A percentile compares a stretch with the other conserved stretches of the same genome.
phyloP scores from a whole-genome alignment of 2,113 vertebrate genomes.

The Podilymbus podiceps region DNA sequence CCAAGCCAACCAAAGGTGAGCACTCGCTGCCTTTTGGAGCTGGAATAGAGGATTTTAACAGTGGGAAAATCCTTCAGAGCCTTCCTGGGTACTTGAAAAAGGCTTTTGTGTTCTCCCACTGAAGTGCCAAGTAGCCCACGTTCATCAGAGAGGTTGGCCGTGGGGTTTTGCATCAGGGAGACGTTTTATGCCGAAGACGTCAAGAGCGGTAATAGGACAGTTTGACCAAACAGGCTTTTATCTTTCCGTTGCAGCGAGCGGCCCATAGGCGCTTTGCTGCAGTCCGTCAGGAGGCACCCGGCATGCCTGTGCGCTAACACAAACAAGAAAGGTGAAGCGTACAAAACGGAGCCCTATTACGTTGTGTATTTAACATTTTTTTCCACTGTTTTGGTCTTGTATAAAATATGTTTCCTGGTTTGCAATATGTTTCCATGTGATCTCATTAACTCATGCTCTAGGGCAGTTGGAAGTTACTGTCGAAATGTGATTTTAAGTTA shows the following conservation, averaged over 20 bases:
- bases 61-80: neutral
- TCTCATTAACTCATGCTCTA: slow-evolving; percentile 43
- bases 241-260: neutral
- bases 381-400: slow-evolving; percentile 68
- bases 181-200: neutral
- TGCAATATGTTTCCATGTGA: slow-evolving; percentile 65
- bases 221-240: slow-evolving; percentile 6
- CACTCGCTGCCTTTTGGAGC: neutral
- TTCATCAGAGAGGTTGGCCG: rapidly evolving
- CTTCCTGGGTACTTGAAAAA: neutral
- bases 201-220: neutral
- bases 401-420: slow-evolving; percentile 75
- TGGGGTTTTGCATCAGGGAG: neutral
- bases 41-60: neutral
- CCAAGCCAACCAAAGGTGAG: neutral
- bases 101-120: neutral
- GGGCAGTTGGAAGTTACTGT: slow-evolving; percentile 54
- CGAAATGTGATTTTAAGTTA: slow-evolving; percentile 27
- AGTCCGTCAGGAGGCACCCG: neutral
- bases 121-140: neutral
- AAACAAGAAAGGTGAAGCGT: neutral
- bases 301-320: neutral
- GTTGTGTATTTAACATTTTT: slow-evolving; percentile 45
- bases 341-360: neutral
- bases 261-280: neutral